Evolutionary conservation across 1,140 invertebrate species (phyloP).

Genomic region (Megalonaias nervosa): DNA sequence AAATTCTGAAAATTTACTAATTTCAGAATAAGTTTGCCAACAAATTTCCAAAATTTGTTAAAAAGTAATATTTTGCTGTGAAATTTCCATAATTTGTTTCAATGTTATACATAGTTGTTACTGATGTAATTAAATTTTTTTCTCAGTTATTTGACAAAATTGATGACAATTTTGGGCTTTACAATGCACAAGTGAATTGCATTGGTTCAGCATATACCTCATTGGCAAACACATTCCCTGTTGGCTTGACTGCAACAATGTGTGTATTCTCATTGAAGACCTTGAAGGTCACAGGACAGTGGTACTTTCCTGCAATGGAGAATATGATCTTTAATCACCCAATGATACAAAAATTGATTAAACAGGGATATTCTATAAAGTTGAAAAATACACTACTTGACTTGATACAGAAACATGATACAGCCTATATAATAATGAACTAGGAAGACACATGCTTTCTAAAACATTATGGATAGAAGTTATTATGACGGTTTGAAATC

Average conservation of each 20-base stretch:
- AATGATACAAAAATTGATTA: neutral
- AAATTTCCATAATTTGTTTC: too few species aligned
- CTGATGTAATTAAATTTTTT: too few species aligned
- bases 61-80: too few species aligned
- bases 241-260: conserved; percentile 91
- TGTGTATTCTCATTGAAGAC: conserved; percentile 96
- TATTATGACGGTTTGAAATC: neutral
- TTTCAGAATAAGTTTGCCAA: too few species aligned
- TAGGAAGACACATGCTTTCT: neutral
- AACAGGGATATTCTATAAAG: neutral
- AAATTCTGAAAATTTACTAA: too few species aligned
- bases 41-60: too few species aligned
- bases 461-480: neutral
- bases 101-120: too few species aligned
- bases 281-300: conserved; percentile 97
- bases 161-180: too few species aligned
- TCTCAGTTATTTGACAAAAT: too few species aligned
- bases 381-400: neutral
- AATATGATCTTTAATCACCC: neutral
- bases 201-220: conserved; percentile 76
- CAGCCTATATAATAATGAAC: neutral
- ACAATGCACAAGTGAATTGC: too few species aligned
- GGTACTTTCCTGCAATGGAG: conserved; percentile 78
- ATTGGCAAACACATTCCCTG: conserved; percentile 96
- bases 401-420: neutral